Evolutionary conservation across 2,888 invertebrate species (phyloP), one percentile per base, ranked within the genome.

Genomic region (Poecilobothrus nobilitatus): DNA sequence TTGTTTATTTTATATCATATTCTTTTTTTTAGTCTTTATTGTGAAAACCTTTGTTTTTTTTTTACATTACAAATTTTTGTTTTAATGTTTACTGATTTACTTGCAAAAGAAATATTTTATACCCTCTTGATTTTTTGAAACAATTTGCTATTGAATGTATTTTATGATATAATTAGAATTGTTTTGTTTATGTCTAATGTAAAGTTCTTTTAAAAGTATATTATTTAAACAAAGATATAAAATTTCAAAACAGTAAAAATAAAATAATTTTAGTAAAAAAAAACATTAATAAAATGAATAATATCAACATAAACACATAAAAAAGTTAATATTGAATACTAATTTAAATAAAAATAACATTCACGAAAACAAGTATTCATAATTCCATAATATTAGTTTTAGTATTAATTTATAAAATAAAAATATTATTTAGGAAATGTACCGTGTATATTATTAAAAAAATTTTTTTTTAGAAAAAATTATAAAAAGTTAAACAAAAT

Each of bases 341-440:
- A 53, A 53, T 53, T 53, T 53, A 18, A 18, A 53, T 53, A 53
- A 18, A 53, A 18, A 53, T 53, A 53, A 53, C 53, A 53, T 53
- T 53, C 53, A 53, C 15, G 15, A 18, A 53, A 53, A 53, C 1
- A 37, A 53, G 53, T 53, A 53, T 53, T 53, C 53, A n/a, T 53
- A 53, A 53, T 53, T 53, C 53, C 53, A 53, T 53, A 53, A 53
- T 53, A 53, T 53, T 53, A 53, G 53, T 53, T 53, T 1, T 53
- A 53, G 53, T 53, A 53, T 53, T 53, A 53, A 53, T 53, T 53
- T 53, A 53, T 53, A 53, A 53, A 12, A 53, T 53, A 53, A 53
- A 15, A 53, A 53, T 53, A 12, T 53, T 53, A 53, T 53, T 53
- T 53, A 53, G 53, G 53, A 53, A 53, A 53, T 53, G 53, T 53